phyloP scores from a whole-genome alignment of 2,797 vertebrate genomes.

The Betta splendens region DNA sequence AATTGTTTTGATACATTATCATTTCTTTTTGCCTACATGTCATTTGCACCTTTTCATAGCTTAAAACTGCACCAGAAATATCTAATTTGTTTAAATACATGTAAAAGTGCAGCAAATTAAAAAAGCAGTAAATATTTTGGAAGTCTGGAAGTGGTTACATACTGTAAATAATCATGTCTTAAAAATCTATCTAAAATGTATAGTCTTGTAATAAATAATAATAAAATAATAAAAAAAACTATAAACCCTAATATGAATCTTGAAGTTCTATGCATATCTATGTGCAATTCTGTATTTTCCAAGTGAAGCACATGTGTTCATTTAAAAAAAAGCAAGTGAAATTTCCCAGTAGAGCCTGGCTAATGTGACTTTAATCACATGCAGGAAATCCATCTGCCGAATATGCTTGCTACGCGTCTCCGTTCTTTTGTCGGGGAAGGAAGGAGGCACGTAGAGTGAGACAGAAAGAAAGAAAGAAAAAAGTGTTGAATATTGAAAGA shows the following conservation, averaged over 20 bases:
- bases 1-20: neutral
- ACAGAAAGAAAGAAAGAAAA: constrained; percentile 4
- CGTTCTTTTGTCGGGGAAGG: constrained; percentile 35
- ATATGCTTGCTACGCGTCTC: constrained; percentile 33
- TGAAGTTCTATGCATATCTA: constrained; percentile 13
- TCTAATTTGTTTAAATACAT: constrained; percentile 14
- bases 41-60: neutral
- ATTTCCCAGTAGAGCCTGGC: constrained; percentile 58
- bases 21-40: neutral
- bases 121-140: neutral
- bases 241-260: constrained; percentile 8
- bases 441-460: constrained; percentile 9
- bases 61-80: constrained; percentile 3
- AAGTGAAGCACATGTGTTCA: constrained; percentile 31
- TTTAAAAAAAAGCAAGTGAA: constrained; percentile 52
- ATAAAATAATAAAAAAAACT: too few species aligned
- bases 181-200: neutral
- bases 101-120: neutral
- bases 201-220: neutral
- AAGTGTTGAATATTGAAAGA: constrained; percentile 19
- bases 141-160: neutral
- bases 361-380: constrained; percentile 72
- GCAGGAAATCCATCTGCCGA: constrained; percentile 59
- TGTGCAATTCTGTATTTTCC: constrained; percentile 23
- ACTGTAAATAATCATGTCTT: neutral